Conservation (phyloP, 2,888 invertebrate genomes). For the Heteromurus nitidus region DNA sequence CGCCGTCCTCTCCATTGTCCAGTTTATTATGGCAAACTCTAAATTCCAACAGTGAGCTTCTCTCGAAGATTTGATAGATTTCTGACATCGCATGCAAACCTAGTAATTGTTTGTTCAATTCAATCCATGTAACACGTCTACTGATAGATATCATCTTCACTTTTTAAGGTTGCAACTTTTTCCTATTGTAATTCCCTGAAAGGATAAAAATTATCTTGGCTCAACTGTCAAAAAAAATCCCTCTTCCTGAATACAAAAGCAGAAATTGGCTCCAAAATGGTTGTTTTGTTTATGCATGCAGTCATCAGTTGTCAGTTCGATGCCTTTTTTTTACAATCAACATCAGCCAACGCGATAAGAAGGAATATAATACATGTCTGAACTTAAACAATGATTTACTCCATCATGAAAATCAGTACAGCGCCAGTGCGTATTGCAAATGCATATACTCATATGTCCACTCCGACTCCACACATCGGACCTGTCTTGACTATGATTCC, state of each 20-base stretch:
- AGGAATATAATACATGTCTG: no score
- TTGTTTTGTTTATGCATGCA: slow-evolving; percentile 28
- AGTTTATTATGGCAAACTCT: slow-evolving; percentile 3
- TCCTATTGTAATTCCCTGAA: slow-evolving; percentile 1
- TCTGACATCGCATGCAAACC: neutral
- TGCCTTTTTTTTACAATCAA: slow-evolving; percentile 48
- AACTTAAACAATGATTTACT: no score
- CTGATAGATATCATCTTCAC: no score
- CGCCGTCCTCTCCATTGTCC: slow-evolving; percentile 27
- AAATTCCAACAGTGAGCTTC: no score
- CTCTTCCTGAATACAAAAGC: slow-evolving; percentile 45
- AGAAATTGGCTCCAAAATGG: neutral
- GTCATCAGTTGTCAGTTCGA: slow-evolving; percentile 46
- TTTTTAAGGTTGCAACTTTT: no score
- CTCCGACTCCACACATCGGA: no score
- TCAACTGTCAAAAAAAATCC: slow-evolving; percentile 38
- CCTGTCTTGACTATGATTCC: no score
- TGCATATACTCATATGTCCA: no score
- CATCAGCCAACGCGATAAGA: no score
- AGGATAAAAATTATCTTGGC: slow-evolving; percentile 30
- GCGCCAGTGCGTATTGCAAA: no score
- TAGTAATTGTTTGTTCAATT: neutral
- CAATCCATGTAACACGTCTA: no score
- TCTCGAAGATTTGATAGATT: neutral
- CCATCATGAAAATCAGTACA: no score